phyloP scores from a whole-genome alignment of 2,888 invertebrate species.

The Aricia artaxerxes region DNA sequence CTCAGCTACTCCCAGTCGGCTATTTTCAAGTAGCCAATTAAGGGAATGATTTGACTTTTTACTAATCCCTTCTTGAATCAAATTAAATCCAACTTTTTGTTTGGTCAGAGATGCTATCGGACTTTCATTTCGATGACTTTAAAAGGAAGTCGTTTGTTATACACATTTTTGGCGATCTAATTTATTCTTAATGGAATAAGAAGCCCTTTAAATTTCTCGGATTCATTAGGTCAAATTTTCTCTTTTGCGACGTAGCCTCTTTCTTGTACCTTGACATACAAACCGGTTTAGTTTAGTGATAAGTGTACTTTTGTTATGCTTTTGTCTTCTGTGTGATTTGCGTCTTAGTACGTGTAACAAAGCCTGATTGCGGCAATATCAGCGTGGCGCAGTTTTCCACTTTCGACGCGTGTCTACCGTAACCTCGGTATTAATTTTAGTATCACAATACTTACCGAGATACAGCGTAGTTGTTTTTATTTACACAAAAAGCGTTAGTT shows the following conservation, averaged over 20 bases:
- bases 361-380: not conserved
- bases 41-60: not conserved
- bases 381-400: slow-evolving; percentile 25
- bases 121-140: not conserved
- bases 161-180: not conserved
- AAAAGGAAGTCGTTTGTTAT: slow-evolving; percentile 1
- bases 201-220: not conserved
- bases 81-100: not conserved
- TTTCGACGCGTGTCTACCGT: slow-evolving; percentile 17
- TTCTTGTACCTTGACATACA: not conserved
- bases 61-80: slow-evolving; percentile 2
- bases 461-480: slow-evolving; percentile 37
- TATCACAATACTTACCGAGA: slow-evolving; percentile 33
- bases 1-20: not conserved
- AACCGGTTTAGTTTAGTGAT: not conserved
- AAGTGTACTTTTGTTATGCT: not conserved
- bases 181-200: not conserved
- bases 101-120: slow-evolving; percentile 13
- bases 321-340: not conserved
- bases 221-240: not conserved
- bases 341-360: slow-evolving; percentile 1
- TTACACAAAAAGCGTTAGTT: slow-evolving; percentile 38
- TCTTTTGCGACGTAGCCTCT: not conserved
- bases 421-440: slow-evolving; percentile 43
- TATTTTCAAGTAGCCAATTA: slow-evolving; percentile 9